Evolutionary conservation across 1,140 invertebrate genomes (phyloP).

Genomic region (Aradophagus sp.): DNA sequence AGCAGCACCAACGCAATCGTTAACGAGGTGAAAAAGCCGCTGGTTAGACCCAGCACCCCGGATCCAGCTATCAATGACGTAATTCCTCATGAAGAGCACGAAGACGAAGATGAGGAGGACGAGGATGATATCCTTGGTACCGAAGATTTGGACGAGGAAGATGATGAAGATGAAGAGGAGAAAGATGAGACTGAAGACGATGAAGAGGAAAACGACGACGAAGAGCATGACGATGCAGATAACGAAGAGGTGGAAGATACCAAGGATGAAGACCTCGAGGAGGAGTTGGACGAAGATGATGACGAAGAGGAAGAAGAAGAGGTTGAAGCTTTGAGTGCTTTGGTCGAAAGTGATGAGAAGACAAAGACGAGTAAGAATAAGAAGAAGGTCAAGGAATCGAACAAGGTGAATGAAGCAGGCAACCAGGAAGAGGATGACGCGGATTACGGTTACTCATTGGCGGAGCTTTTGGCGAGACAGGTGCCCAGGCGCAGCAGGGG

Average conservation of each 20-base stretch:
- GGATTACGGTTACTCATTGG: constrained; percentile 63
- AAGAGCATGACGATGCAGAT: constrained; percentile 53
- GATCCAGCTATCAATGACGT: constrained; percentile 47
- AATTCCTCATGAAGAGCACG: constrained; percentile 43
- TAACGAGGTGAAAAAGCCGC: constrained; percentile 53
- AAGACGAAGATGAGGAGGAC: constrained; percentile 58
- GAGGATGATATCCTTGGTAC: constrained; percentile 62
- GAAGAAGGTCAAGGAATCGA: constrained; percentile 33
- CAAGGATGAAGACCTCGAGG: constrained; percentile 60
- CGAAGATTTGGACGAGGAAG: constrained; percentile 62
- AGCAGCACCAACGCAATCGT: constrained; percentile 62
- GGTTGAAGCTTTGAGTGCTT: constrained; percentile 43
- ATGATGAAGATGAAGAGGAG: constrained; percentile 46
- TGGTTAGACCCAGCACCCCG: constrained; percentile 40
- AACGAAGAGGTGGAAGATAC: constrained; percentile 57
- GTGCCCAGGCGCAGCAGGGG: constrained; percentile 16
- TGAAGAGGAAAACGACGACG: constrained; percentile 43
- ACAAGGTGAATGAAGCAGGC: constrained; percentile 43
- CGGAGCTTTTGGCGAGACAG: constrained; percentile 61
- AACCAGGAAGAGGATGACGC: constrained; percentile 60
- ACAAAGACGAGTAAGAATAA: constrained; percentile 55
- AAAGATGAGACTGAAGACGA: constrained; percentile 34
- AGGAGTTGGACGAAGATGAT: constrained; percentile 60
- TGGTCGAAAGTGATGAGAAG: constrained; percentile 52
- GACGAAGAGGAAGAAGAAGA: constrained; percentile 59